These are phyloP conservation scores for Poeciliopsis infans DNA, from an alignment of 2,797 vertebrate species.

Conservation along the genomic window DNA sequence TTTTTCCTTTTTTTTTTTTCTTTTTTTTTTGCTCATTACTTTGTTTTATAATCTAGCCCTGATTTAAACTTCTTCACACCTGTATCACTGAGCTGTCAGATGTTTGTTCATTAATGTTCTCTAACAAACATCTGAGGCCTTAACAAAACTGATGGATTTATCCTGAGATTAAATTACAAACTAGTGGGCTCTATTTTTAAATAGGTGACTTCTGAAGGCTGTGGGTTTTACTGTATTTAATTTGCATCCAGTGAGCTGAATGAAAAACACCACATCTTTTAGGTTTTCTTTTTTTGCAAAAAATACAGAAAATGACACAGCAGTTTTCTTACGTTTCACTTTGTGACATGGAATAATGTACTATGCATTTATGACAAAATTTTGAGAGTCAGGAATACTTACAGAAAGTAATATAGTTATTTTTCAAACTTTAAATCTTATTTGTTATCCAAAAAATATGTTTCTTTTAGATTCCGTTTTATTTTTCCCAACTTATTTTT, in stretches of 20 bases:
- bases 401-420: not conserved
- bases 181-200: not conserved
- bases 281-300: not conserved
- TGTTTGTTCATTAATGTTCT: not conserved
- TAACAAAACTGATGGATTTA: not conserved
- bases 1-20: not conserved
- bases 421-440: not conserved
- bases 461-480: not conserved
- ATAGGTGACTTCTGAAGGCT: not conserved
- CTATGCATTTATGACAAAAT: not conserved
- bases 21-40: not conserved
- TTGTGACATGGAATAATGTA: not conserved
- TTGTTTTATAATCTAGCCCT: not conserved
- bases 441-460: slow-evolving; percentile 1
- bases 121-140: not conserved
- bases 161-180: not conserved
- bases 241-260: not conserved
- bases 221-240: not conserved
- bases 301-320: not conserved
- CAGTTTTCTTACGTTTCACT: not conserved
- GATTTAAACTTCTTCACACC: not conserved
- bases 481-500: slow-evolving; percentile 21
- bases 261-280: not conserved
- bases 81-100: not conserved
- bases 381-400: not conserved